These are phyloP conservation scores for Hyphantria cunea DNA, from an alignment of 1,140 invertebrate species.

Conservation along the genomic window DNA sequence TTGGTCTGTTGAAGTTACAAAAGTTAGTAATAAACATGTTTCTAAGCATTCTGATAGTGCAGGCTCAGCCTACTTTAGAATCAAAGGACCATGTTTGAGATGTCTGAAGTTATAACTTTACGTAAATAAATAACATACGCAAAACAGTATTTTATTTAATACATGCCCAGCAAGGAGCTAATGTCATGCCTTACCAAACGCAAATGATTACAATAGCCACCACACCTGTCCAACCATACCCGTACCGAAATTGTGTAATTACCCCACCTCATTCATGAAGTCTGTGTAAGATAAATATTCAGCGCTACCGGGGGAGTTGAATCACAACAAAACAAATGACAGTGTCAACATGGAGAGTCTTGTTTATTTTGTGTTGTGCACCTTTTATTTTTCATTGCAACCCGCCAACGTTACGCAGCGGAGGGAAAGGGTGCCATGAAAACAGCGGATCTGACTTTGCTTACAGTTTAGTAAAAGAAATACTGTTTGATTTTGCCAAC, in stretches of 20 bases:
- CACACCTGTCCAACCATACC: neutral
- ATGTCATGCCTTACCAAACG: no score
- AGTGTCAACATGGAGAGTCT: constrained; percentile 37
- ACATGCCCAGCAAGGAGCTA: no score
- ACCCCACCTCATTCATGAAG: constrained; percentile 4
- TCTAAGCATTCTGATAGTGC: no score
- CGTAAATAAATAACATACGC: no score
- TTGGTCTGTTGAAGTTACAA: no score
- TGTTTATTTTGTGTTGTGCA: constrained; percentile 43
- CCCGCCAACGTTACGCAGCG: constrained; percentile 21
- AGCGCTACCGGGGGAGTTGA: constrained; percentile 11
- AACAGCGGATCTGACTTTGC: neutral
- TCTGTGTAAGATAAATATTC: constrained; percentile 16
- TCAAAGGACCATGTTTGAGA: no score
- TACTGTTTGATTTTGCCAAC: no score
- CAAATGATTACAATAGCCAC: neutral
- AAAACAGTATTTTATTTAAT: no score
- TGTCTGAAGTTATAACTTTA: no score
- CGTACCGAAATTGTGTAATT: neutral
- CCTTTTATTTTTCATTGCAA: constrained; percentile 46
- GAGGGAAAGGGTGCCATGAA: constrained; percentile 19
- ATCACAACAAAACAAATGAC: constrained; percentile 38
- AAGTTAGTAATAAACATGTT: no score
- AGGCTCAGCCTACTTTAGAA: no score
- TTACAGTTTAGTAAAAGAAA: no score